These are phyloP conservation scores for Macropus fuliginosus DNA, from an alignment of 2,797 vertebrate species.

Conservation along the genomic window DNA sequence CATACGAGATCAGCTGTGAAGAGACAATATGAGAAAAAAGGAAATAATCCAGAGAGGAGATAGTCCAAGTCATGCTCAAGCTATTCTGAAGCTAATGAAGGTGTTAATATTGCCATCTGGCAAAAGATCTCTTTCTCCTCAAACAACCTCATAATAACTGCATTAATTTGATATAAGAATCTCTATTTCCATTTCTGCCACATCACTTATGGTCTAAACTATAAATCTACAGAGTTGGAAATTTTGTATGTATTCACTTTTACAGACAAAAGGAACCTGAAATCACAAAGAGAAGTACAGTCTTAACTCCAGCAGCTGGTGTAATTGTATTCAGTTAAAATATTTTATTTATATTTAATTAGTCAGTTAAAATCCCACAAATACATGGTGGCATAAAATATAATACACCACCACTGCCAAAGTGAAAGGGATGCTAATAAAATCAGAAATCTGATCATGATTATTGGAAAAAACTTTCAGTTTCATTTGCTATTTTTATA, in stretches of 20 bases:
- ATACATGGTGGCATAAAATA: neutral
- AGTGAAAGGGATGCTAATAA: neutral
- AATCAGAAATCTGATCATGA: constrained; percentile 61
- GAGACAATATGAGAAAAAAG: constrained; percentile 35
- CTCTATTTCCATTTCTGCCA: neutral
- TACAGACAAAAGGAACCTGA: neutral
- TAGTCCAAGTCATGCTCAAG: neutral
- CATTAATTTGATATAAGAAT: neutral
- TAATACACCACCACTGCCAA: neutral
- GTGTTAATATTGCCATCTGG: neutral
- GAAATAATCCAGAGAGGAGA: neutral
- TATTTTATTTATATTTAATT: neutral
- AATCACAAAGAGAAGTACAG: neutral
- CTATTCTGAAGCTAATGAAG: constrained; percentile 1
- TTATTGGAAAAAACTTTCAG: constrained; percentile 43
- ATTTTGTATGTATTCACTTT: neutral
- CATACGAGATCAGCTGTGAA: neutral
- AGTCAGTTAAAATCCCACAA: constrained; percentile 17
- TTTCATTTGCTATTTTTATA: constrained; percentile 67
- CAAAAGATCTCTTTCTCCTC: neutral
- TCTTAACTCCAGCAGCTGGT: neutral
- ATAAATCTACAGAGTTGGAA: neutral
- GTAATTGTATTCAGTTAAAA: neutral
- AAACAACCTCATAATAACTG: neutral
- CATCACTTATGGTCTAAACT: no score